Conservation (phyloP, 1,140 invertebrate genomes). For the Aethina tumida region DNA sequence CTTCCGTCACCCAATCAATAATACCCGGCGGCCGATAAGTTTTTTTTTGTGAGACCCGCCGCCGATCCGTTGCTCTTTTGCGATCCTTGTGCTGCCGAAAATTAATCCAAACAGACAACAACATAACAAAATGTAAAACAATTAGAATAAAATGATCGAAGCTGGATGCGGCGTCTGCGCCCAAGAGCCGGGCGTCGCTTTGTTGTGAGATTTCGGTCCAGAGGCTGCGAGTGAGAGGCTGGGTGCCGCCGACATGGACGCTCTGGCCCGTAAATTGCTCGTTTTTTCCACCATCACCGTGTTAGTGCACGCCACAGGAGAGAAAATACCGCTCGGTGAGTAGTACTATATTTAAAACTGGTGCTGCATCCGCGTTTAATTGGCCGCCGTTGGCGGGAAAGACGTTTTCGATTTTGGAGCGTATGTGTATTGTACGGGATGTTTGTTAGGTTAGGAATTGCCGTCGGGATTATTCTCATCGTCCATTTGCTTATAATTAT, state of each 20-base stretch:
- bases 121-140: not conserved
- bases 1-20: no score
- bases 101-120: not conserved
- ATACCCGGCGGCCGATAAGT: not conserved
- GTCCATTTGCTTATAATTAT: no score
- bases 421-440: not conserved
- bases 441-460: no score
- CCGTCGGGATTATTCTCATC: no score
- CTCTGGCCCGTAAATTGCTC: conserved; percentile 9
- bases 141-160: no score
- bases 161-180: conserved; percentile 22
- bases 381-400: no score
- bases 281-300: conserved; percentile 20
- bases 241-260: conserved; percentile 23
- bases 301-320: conserved; percentile 19
- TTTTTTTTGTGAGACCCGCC: no score
- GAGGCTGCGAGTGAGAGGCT: conserved; percentile 20
- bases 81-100: not conserved
- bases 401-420: not conserved
- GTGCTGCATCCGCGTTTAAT: no score
- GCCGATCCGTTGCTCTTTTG: no score
- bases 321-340: conserved; percentile 35
- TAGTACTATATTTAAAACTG: no score
- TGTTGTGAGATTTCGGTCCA: conserved; percentile 25
- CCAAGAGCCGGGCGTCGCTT: conserved; percentile 23